Conservation (phyloP, 2,113 vertebrate species). For the Isurus oxyrinchus region DNA sequence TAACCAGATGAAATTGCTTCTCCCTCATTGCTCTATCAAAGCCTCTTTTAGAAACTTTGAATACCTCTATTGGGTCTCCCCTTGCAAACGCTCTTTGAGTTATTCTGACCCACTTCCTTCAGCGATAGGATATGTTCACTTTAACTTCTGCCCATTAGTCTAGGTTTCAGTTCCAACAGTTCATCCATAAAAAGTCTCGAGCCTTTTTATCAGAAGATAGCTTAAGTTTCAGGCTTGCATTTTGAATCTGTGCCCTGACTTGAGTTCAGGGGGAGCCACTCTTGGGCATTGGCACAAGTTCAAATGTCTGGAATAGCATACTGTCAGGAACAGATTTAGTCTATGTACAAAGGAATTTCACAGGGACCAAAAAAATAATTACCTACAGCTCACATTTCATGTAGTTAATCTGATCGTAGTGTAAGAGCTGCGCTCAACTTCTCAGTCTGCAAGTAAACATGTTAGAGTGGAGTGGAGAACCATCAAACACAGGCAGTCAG, state of each 20-base stretch:
- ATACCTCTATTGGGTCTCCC: neutral
- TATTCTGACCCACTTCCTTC: neutral
- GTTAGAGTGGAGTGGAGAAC: neutral
- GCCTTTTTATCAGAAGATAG: constrained; percentile 36
- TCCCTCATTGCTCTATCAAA: neutral
- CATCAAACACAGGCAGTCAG: neutral
- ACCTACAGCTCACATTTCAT: constrained; percentile 54
- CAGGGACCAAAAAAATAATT: constrained; percentile 58
- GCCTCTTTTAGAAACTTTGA: neutral
- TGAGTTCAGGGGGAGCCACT: constrained; percentile 47
- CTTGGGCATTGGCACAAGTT: constrained; percentile 54
- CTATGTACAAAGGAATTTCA: constrained; percentile 52
- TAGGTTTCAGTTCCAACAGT: neutral
- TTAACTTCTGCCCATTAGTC: neutral
- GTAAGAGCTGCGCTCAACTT: neutral
- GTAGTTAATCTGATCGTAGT: constrained; percentile 44
- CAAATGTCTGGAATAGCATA: constrained; percentile 56
- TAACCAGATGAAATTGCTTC: neutral
- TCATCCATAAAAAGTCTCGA: constrained; percentile 7
- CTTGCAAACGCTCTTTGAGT: neutral
- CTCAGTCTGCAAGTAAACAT: neutral
- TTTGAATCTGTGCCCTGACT: constrained; percentile 54
- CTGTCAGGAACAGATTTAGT: constrained; percentile 56
- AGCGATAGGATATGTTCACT: neutral
- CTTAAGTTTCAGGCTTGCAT: constrained; percentile 53